Conservation (phyloP, 1,140 invertebrate species). For the Heterodera schachtii region DNA sequence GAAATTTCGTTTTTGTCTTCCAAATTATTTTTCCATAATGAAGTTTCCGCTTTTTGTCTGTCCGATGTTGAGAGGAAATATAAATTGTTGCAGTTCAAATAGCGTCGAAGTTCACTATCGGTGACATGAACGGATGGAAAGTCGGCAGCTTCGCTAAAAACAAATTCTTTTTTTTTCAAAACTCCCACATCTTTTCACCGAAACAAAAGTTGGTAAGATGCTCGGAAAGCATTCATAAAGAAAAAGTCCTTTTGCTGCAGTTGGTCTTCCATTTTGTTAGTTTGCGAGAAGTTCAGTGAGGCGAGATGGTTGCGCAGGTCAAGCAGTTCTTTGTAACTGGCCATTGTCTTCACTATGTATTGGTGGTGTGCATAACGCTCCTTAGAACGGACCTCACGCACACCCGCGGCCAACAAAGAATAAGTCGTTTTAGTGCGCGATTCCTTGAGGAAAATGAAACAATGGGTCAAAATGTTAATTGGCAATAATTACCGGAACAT, state of each 20-base stretch:
- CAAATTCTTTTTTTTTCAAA: not conserved
- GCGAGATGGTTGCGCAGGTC: conserved; percentile 29
- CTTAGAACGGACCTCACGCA: conserved; percentile 55
- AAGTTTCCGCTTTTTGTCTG: not conserved
- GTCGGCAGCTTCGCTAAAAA: not conserved
- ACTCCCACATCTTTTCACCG: conserved; percentile 6
- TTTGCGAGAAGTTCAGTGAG: conserved; percentile 20
- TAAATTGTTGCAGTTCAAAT: conserved; percentile 12
- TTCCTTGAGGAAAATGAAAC: conserved; percentile 28
- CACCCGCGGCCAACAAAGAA: conserved; percentile 61
- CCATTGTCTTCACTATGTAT: conserved; percentile 57
- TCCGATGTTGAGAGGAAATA: conserved; percentile 2
- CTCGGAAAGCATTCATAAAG: conserved; percentile 35
- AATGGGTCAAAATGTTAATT: not conserved
- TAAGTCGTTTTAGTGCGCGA: conserved; percentile 50
- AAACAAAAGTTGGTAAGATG: conserved; percentile 34
- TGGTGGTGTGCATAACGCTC: conserved; percentile 56
- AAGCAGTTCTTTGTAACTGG: conserved; percentile 35
- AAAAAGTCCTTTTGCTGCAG: conserved; percentile 24
- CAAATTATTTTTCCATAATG: not conserved
- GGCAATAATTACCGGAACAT: conserved; percentile 53
- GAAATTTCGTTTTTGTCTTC: not conserved
- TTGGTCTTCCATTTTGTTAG: conserved; percentile 20
- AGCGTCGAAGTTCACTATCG: not conserved
- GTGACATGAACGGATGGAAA: not conserved